A percentile compares a stretch with the other conserved stretches of the same genome.
These are phyloP conservation scores for Sminthurides bifidus DNA, from an alignment of 1,140 invertebrate genomes.

Conservation along the genomic window DNA sequence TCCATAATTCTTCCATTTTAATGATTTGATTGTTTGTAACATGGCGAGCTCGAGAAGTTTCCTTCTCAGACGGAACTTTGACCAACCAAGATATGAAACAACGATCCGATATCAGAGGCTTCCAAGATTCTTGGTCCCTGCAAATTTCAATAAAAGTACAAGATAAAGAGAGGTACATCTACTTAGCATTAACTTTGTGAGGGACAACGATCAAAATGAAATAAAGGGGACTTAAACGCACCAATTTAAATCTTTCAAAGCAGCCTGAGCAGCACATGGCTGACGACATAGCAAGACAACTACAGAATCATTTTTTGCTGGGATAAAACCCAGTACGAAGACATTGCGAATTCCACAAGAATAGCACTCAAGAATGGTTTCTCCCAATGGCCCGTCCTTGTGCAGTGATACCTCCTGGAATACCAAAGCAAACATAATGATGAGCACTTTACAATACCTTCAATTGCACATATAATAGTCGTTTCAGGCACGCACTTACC, in stretches of 20 bases:
- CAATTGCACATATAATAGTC: background rate
- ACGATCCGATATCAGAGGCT: constrained; percentile 90
- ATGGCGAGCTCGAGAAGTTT: constrained; percentile 86
- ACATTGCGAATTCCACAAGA: constrained; percentile 96
- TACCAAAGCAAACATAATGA: no score
- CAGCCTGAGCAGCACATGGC: constrained; percentile 93
- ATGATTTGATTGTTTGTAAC: constrained; percentile 94
- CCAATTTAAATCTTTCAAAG: constrained; percentile 97
- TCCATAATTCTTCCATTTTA: constrained; percentile 97
- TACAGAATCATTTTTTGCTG: constrained; percentile 96
- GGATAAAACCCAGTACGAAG: constrained; percentile 96
- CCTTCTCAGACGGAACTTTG: constrained; percentile 88
- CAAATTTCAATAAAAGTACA: background rate
- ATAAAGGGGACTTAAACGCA: constrained; percentile 32
- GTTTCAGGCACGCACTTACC: constrained; percentile 30
- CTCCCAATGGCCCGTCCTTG: constrained; percentile 91
- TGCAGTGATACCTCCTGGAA: constrained; percentile 84
- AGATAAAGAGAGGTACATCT: background rate
- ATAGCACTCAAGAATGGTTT: constrained; percentile 96
- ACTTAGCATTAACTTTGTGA: background rate
- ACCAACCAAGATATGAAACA: constrained; percentile 94
- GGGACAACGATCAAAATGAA: background rate
- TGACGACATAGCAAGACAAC: constrained; percentile 96
- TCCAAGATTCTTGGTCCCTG: constrained; percentile 77
- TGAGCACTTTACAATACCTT: no score